Evolutionary conservation across 1,140 invertebrate genomes (phyloP).

Genomic region (honey bee (Apis mellifera)): DNA sequence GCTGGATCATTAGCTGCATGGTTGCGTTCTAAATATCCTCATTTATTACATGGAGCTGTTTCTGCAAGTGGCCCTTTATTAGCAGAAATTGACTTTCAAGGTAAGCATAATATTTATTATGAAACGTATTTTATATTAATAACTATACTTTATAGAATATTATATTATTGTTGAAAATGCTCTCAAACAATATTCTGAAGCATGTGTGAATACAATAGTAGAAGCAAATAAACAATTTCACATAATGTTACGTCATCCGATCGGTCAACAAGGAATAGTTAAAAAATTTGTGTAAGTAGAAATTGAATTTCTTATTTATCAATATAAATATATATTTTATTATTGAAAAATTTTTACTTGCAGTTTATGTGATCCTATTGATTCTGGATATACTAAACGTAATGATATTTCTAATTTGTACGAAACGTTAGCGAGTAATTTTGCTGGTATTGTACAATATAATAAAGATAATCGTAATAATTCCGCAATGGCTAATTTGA

Average conservation of each 20-base stretch:
- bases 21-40: conserved; percentile 94
- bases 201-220: conserved; percentile 85
- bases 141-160: conserved; percentile 84
- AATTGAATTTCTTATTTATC: not conserved
- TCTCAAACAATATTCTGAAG: conserved; percentile 83
- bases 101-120: conserved; percentile 76
- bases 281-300: conserved; percentile 85
- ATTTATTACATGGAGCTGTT: conserved; percentile 91
- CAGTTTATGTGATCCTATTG: conserved; percentile 90
- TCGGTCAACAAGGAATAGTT: conserved; percentile 84
- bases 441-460: conserved; percentile 95
- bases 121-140: not conserved
- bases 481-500: conserved; percentile 85
- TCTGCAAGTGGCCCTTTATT: conserved; percentile 94
- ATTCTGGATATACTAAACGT: conserved; percentile 81
- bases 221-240: conserved; percentile 85
- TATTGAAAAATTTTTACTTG: conserved; percentile 62
- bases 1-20: conserved; percentile 95
- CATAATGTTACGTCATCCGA: conserved; percentile 83
- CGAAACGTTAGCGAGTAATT: conserved; percentile 90
- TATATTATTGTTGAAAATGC: conserved; percentile 88
- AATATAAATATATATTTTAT: conserved; percentile 5
- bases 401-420: conserved; percentile 92
- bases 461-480: conserved; percentile 95
- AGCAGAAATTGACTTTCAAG: conserved; percentile 91